phyloP scores from a whole-genome alignment of 2,797 vertebrate species.

The Anolis apletophallus region DNA sequence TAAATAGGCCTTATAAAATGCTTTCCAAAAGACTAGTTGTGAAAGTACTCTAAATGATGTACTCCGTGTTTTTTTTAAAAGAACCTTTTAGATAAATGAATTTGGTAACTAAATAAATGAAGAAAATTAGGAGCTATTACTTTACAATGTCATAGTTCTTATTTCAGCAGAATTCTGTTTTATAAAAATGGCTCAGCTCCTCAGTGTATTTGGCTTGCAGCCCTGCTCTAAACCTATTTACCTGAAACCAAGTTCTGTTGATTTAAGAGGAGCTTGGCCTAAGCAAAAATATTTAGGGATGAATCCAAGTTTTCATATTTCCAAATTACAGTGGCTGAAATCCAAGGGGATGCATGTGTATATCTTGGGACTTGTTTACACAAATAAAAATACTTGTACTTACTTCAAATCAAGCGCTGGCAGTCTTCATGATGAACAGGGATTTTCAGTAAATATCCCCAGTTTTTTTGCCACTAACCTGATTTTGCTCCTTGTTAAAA shows the following conservation, averaged over 20 bases:
- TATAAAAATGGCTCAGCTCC: conserved; percentile 4
- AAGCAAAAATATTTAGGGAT: background rate
- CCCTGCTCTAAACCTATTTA: background rate
- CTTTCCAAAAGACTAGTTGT: background rate
- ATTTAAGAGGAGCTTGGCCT: background rate
- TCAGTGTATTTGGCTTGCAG: background rate
- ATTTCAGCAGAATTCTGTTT: background rate
- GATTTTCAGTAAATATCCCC: too few species aligned
- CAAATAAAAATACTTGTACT: too few species aligned
- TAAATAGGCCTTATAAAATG: background rate
- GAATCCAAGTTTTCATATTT: background rate
- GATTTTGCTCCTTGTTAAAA: too few species aligned
- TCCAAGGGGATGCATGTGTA: background rate
- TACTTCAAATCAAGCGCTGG: too few species aligned
- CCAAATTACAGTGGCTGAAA: background rate
- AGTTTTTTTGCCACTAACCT: too few species aligned
- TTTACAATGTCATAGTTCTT: background rate
- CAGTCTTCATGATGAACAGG: too few species aligned
- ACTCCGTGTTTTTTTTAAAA: background rate
- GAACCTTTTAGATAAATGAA: conserved; percentile 18
- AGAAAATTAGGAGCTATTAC: background rate
- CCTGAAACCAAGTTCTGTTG: background rate
- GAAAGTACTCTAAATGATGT: background rate
- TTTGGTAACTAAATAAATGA: background rate
- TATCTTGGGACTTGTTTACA: too few species aligned